A percentile compares a stretch with the other conserved stretches of the same genome.
phyloP scores from a whole-genome alignment of 2,888 invertebrate genomes.

The Mythimna lalbum region DNA sequence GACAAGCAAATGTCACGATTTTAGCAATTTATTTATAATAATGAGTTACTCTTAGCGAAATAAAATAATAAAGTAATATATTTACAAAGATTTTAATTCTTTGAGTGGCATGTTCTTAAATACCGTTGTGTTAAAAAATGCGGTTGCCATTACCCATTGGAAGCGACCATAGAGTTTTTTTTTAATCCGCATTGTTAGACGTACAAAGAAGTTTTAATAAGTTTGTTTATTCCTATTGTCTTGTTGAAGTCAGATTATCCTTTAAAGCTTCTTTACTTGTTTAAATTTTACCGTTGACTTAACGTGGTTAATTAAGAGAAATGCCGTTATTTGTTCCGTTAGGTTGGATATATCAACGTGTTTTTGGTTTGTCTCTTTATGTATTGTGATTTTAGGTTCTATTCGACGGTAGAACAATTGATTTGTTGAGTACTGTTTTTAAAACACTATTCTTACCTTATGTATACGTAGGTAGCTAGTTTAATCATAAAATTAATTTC shows the following conservation, averaged over 20 bases:
- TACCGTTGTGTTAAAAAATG: background rate
- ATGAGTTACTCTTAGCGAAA: background rate
- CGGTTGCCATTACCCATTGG: conserved; percentile 4
- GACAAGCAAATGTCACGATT: conserved; percentile 9
- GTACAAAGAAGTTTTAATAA: conserved; percentile 53
- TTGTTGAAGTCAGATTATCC: conserved; percentile 53
- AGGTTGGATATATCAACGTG: conserved; percentile 18
- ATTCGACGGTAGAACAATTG: background rate
- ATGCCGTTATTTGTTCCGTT: conserved; percentile 53
- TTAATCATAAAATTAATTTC: no score
- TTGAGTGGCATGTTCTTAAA: conserved; percentile 22
- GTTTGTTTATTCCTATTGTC: conserved; percentile 64
- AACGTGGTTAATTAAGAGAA: conserved; percentile 44
- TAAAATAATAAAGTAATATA: background rate
- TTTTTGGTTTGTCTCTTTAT: conserved; percentile 14
- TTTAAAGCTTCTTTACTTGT: conserved; percentile 51
- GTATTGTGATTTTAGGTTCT: conserved; percentile 20
- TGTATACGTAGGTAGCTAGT: no score
- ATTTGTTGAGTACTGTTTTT: background rate
- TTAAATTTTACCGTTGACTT: conserved; percentile 51
- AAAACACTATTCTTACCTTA: no score
- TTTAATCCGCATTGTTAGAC: conserved; percentile 16
- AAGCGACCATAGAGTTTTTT: conserved; percentile 28
- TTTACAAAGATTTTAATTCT: background rate
- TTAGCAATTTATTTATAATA: background rate